These are phyloP conservation scores for Tetheella fluctuosa DNA, from an alignment of 2,888 invertebrate genomes.

Conservation along the genomic window DNA sequence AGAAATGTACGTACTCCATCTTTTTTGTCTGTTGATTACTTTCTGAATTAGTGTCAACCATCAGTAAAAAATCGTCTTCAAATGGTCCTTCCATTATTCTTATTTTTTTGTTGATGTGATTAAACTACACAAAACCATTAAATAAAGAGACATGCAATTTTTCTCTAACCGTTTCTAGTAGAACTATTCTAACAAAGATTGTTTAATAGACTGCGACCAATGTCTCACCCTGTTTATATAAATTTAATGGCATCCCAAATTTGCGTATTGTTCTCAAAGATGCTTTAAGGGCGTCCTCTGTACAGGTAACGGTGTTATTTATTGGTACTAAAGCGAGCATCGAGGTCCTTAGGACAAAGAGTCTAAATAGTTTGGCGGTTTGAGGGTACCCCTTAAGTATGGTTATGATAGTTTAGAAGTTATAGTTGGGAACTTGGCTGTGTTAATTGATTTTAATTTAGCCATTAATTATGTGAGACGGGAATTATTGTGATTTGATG, in stretches of 20 bases:
- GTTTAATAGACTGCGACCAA: constrained; percentile 65
- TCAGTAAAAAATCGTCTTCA: no score
- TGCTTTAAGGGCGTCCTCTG: constrained; percentile 61
- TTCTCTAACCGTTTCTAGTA: constrained; percentile 13
- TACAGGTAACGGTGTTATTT: constrained; percentile 81
- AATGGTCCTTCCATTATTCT: no score
- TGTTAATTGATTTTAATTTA: constrained; percentile 19
- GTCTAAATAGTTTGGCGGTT: constrained; percentile 57
- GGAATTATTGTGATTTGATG: background rate
- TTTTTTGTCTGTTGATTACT: no score
- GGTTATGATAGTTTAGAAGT: constrained; percentile 62
- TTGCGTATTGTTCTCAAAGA: constrained; percentile 78
- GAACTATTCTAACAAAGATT: constrained; percentile 20
- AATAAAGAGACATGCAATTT: no score
- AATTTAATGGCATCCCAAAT: constrained; percentile 73
- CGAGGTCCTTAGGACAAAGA: constrained; percentile 63
- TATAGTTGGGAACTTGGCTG: constrained; percentile 28
- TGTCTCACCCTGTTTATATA: constrained; percentile 69
- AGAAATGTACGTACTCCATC: no score
- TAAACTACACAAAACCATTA: no score
- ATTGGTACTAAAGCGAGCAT: constrained; percentile 68
- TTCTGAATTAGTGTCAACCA: no score
- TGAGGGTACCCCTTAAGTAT: constrained; percentile 49
- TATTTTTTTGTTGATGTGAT: no score
- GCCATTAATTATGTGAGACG: background rate